A percentile compares a stretch with the other conserved stretches of the same genome.
Evolutionary conservation across 1,140 invertebrate genomes (phyloP).

Genomic region (Sycophila sp.): DNA sequence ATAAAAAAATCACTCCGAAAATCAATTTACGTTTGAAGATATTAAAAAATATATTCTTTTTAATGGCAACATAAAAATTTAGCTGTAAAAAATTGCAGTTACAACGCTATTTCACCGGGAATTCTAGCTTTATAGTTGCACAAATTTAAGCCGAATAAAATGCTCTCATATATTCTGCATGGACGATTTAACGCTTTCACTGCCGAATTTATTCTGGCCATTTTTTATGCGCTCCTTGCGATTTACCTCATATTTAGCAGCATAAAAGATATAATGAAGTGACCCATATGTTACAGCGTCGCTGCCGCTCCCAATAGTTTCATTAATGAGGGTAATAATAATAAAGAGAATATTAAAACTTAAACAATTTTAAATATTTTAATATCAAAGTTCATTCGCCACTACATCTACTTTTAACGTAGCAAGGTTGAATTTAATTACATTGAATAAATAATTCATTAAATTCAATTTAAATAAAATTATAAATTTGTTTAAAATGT

Average conservation of each 20-base stretch:
- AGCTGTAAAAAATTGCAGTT: neutral
- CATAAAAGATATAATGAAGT: neutral
- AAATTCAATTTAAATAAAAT: too few relatives aligned
- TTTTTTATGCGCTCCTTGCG: constrained; percentile 24
- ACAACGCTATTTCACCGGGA: neutral
- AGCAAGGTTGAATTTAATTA: too few relatives aligned
- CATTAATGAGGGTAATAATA: too few relatives aligned
- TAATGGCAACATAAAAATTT: neutral
- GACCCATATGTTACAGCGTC: neutral
- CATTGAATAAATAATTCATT: too few relatives aligned
- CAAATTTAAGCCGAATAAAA: constrained; percentile 16
- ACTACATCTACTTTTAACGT: too few relatives aligned
- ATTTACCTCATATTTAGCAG: neutral
- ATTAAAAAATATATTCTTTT: neutral
- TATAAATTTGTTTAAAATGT: too few relatives aligned
- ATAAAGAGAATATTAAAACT: too few relatives aligned
- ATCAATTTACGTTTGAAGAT: too few relatives aligned
- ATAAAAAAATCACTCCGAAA: too few relatives aligned
- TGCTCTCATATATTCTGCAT: constrained; percentile 15
- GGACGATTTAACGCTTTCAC: constrained; percentile 22
- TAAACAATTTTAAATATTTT: too few relatives aligned
- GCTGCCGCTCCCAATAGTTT: too few relatives aligned
- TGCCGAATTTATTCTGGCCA: constrained; percentile 22
- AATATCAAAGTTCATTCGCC: too few relatives aligned
- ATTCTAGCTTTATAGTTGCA: constrained; percentile 7